Base-by-base conservation (phyloP, 2,888 invertebrate genomes). In the Calliphora vomitoria region DNA sequence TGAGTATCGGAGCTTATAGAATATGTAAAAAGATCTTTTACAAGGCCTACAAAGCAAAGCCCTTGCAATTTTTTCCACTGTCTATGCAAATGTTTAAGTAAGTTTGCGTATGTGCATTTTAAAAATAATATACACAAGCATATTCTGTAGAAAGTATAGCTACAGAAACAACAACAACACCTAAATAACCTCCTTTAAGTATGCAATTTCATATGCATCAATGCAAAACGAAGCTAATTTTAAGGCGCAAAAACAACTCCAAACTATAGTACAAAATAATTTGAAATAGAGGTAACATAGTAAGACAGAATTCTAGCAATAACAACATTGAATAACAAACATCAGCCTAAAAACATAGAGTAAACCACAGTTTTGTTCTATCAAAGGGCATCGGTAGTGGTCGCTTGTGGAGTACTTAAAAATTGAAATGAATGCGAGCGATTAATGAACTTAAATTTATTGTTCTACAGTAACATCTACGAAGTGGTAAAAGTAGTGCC, bases 211-310 rank as follows among this genome's bases (percentile, higher is more conserved):
- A 86, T 71, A 86, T 84, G 88, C 88, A 86, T 85, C 88, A 85
- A 76, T 89, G 85, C 84, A 88, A 89, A 89, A 89, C 83, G 88
- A 88, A 87, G 89, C 89, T 89, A 89, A 89, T 89, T 89, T 89
- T 58, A 89, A 85, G 88, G 88, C 87, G 71, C 84, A 87, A 72
- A 82, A 86, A 72, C 62, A 69, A 74, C 44, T 62, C 35, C 10
- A 72, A 64, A 58, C 55, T 58, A 80, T n/a, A 80, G 60, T 5
- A 82, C 5, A 35, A 69, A 71, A 47, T 35, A 50, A 62, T 58
- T 20, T 41, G 5, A 38, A 41, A 71, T 35, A 13, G 41, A 60
- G 55, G 55, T n/a, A 18, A 47, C n/a, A 31, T 62, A 64, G 35
- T 10, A 18, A 64, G 35, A 69, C 15, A 47, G 44, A 47, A 58